Conservation (phyloP, 2,113 vertebrate genomes). For the Alouatta palliata region DNA sequence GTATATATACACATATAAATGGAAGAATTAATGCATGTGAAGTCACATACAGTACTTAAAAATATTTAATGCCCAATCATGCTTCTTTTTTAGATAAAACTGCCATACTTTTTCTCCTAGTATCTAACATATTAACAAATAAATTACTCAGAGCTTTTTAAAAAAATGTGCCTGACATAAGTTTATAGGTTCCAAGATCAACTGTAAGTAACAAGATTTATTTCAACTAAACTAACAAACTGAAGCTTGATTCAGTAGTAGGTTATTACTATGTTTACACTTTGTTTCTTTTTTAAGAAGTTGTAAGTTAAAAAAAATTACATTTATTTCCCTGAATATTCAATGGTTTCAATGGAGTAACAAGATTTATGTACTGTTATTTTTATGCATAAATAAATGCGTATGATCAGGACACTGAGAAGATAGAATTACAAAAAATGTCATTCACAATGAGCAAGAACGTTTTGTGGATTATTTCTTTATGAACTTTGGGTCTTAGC, state of each 20-base stretch:
- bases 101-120: neutral
- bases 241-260: neutral
- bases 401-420: neutral
- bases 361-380: neutral
- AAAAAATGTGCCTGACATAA: neutral
- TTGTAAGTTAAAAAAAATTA: neutral
- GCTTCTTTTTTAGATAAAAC: neutral
- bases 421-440: neutral
- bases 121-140: neutral
- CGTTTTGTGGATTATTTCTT: neutral
- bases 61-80: neutral
- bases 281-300: neutral
- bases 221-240: neutral
- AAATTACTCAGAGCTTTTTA: neutral
- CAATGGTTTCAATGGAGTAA: neutral
- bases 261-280: neutral
- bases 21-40: fast-evolving
- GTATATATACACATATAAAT: neutral
- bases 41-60: neutral
- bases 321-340: neutral
- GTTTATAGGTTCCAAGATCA: neutral
- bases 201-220: neutral
- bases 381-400: neutral
- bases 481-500: neutral
- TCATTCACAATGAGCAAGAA: neutral